Base-by-base conservation (phyloP, 2,797 vertebrate genomes). In the Cyclura pinguis region DNA sequence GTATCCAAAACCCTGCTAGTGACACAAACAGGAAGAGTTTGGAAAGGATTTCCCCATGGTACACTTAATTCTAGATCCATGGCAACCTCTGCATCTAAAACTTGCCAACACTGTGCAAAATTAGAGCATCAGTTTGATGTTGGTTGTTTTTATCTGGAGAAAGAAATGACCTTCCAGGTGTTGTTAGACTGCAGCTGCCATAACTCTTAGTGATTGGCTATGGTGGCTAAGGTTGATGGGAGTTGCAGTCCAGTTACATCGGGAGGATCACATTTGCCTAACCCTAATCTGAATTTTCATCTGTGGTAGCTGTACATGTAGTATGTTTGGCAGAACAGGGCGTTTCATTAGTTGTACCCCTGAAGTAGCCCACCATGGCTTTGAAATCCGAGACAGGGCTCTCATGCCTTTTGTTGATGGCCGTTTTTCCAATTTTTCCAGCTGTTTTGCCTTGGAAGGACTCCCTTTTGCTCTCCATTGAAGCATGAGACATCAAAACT, bases 1-100 rank as follows among this genome's bases (percentile, higher is more conserved):
- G 94, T 57, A 95, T 95, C 94, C 57, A 35, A 97, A 95, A 93
- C 89, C 20, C 93, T 93, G 84, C 24, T 18, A 90, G 88, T 89
- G 92, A 52, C 67, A 92, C 76, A 77, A 92, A 90, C 94, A 96
- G 47, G 77, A 91, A 93, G 92, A 92, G 93, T 91, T 91, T 92
- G 92, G 92, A 72, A 92, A 88, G 92, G 18, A 90, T 85, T 72
- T 86, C 38, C 69, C 82, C 0, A 14, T 81, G 12, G 59, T 0
- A 32, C 67, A 86, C 64, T 69, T 93, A 92, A 91, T 90, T 87
- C 74, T 74, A 4, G 0, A 22, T 91, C 20, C 86, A 24, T 24
- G 35, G 59, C 29, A 38, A 50, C 88, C 38, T 93, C 52, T 92
- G 88, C 1, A 0, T 77, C 85, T 6, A 6, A 1, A 0, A 72